Conservation (phyloP, 2,888 invertebrate genomes). For the Agelastica alni region DNA sequence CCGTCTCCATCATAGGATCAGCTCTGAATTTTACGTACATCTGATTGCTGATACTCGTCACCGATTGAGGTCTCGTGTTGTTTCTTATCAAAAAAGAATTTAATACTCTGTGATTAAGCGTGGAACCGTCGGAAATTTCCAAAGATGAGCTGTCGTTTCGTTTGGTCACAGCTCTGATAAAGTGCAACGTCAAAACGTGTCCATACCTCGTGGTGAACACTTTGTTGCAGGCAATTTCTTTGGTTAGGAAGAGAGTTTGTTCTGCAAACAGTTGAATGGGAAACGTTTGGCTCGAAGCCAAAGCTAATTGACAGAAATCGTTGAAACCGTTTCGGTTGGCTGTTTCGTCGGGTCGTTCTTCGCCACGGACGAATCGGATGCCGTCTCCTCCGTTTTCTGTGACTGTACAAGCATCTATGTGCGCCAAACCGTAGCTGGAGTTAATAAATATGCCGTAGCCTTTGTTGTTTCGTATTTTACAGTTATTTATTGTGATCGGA, state of each 20-base stretch:
- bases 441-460: conserved; percentile 90
- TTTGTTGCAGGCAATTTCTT: conserved; percentile 75
- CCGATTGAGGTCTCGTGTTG: conserved; percentile 84
- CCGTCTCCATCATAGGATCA: conserved; percentile 70
- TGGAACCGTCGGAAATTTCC: conserved; percentile 79
- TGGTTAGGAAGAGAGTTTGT: conserved; percentile 74
- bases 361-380: conserved; percentile 82
- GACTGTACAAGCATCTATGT: conserved; percentile 77
- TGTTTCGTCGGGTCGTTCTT: conserved; percentile 75
- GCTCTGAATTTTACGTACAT: conserved; percentile 81
- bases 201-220: conserved; percentile 78
- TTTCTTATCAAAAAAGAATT: conserved; percentile 77
- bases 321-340: conserved; percentile 76
- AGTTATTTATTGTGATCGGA: conserved; percentile 79
- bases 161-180: conserved; percentile 79
- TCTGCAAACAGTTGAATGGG: conserved; percentile 82
- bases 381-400: conserved; percentile 90
- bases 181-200: conserved; percentile 83
- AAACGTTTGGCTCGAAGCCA: conserved; percentile 80
- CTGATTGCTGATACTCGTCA: conserved; percentile 79
- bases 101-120: conserved; percentile 70
- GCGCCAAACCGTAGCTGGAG: conserved; percentile 81
- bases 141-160: conserved; percentile 75
- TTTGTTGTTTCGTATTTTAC: conserved; percentile 81
- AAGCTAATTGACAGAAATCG: conserved; percentile 83